A percentile compares a stretch with the other conserved stretches of the same genome.
These are phyloP conservation scores for Novumbra hubbsi DNA, from an alignment of 2,797 vertebrate species.

Conservation along the genomic window DNA sequence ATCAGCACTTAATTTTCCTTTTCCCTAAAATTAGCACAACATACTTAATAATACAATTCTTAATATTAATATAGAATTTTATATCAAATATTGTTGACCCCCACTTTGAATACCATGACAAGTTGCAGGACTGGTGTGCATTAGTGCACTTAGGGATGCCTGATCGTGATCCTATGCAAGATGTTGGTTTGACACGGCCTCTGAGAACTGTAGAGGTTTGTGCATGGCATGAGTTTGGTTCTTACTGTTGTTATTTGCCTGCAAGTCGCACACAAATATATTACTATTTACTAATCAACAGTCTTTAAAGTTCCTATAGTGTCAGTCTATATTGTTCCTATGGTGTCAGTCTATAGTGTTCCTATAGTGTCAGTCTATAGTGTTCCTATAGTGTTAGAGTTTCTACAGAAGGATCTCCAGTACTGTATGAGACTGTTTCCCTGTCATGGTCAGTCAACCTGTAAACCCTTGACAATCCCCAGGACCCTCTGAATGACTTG, in stretches of 20 bases:
- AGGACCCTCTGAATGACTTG: not conserved
- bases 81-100: no score
- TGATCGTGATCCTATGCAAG: not conserved
- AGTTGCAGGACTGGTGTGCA: constrained; percentile 60
- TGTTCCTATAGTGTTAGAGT: no score
- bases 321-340: not conserved
- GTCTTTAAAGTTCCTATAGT: not conserved
- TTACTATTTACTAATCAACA: not conserved
- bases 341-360: not conserved
- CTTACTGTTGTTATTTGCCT: constrained; percentile 1
- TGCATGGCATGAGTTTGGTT: constrained; percentile 67
- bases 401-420: not conserved
- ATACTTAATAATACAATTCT: no score
- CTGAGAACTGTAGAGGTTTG: constrained; percentile 29
- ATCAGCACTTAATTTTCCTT: no score
- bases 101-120: no score
- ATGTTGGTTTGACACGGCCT: not conserved
- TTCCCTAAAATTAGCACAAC: no score
- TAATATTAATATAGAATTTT: no score
- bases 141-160: constrained; percentile 39
- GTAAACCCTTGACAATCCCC: not conserved
- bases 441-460: not conserved
- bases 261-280: no score
- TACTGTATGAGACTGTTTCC: not conserved
- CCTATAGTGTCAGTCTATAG: no score